Evolutionary conservation across 2,113 vertebrate species (phyloP).

Genomic region (Gallinago media): DNA sequence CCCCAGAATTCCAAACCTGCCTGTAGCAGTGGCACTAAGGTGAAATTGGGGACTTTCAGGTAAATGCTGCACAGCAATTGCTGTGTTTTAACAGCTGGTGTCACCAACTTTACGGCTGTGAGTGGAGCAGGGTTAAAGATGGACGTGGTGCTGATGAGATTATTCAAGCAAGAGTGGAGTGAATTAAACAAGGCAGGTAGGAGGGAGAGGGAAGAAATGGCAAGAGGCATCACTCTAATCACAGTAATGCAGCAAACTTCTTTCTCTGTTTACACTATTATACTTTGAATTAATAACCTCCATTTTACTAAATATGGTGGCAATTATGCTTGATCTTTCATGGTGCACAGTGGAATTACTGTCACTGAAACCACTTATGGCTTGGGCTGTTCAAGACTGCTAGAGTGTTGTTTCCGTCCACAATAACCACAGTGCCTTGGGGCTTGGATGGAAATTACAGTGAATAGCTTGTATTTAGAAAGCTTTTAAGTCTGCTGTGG

Average conservation of each 20-base stretch:
- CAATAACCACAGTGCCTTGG: slow-evolving; percentile 33
- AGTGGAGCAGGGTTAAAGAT: not conserved
- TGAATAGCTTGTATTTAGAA: slow-evolving; percentile 42
- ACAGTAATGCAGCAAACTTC: slow-evolving; percentile 20
- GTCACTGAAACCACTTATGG: slow-evolving; percentile 44
- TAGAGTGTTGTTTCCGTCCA: not conserved
- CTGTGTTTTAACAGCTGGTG: not conserved
- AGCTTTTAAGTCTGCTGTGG: slow-evolving; percentile 44
- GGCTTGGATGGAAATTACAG: slow-evolving; percentile 33
- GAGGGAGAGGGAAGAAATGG: slow-evolving; percentile 4
- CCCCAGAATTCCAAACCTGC: not conserved
- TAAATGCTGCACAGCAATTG: not conserved
- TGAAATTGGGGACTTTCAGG: not conserved
- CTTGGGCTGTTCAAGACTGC: not conserved
- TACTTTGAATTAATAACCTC: slow-evolving; percentile 48
- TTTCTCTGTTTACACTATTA: slow-evolving; percentile 46
- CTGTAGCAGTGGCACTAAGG: fast-evolving
- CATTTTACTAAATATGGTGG: slow-evolving; percentile 32
- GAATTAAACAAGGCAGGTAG: slow-evolving; percentile 7
- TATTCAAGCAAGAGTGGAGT: not conserved
- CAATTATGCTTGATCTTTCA: slow-evolving; percentile 8
- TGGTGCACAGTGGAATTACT: slow-evolving; percentile 4
- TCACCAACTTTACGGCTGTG: not conserved
- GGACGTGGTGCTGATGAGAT: not conserved
- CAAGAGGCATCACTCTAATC: slow-evolving; percentile 9